Evolutionary conservation across 1,140 invertebrate species (phyloP).

Genomic region (Pararge aegeria): DNA sequence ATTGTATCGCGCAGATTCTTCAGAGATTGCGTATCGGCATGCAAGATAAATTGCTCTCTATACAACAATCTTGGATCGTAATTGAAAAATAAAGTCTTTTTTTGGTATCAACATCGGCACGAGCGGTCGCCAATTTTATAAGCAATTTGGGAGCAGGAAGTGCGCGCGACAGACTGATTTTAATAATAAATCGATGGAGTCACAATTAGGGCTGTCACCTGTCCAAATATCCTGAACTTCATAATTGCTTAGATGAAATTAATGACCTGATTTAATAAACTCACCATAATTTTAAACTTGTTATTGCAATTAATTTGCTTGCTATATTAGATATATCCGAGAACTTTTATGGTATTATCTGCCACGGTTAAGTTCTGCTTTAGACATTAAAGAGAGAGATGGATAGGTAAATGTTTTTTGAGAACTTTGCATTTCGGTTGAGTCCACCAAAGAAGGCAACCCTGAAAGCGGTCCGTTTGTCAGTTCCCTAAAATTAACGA

Average conservation of each 20-base stretch:
- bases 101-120: slow-evolving; percentile 61
- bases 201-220: slow-evolving; percentile 30
- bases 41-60: slow-evolving; percentile 30
- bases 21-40: slow-evolving; percentile 6
- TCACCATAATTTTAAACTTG: background rate
- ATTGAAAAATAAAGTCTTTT: slow-evolving; percentile 70
- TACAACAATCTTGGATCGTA: slow-evolving; percentile 53
- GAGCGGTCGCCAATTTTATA: slow-evolving; percentile 72
- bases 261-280: background rate
- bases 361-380: too few relatives aligned
- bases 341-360: too few relatives aligned
- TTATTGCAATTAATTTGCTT: too few relatives aligned
- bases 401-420: background rate
- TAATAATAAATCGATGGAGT: slow-evolving; percentile 72
- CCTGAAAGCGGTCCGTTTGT: slow-evolving; percentile 25
- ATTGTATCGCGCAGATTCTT: slow-evolving; percentile 18
- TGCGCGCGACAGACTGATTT: slow-evolving; percentile 67
- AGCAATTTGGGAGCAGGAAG: slow-evolving; percentile 71
- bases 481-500: slow-evolving; percentile 64
- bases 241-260: background rate
- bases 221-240: background rate
- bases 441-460: background rate
- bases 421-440: background rate
- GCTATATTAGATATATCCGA: too few relatives aligned
- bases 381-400: too few relatives aligned